Evolutionary conservation across 2,113 vertebrate genomes (phyloP).

Genomic region (Fregetta grallaria): DNA sequence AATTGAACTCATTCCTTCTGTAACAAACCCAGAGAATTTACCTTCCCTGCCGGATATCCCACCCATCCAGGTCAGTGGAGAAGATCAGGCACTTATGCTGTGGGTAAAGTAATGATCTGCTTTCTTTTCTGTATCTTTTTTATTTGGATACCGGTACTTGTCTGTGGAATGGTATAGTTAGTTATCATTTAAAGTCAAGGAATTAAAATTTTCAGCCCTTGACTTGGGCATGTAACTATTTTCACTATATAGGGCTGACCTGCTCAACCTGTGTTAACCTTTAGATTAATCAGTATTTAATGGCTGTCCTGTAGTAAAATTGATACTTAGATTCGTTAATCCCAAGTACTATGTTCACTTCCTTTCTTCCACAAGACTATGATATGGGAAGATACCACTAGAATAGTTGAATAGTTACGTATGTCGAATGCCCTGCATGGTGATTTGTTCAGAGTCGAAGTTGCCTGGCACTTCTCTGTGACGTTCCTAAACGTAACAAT

Average conservation of each 20-base stretch:
- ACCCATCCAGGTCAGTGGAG: constrained; percentile 90
- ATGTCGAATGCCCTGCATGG: not conserved
- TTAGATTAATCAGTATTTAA: not conserved
- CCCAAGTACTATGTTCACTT: not conserved
- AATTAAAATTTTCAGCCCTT: not conserved
- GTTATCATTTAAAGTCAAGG: fast-evolving
- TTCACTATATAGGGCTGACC: not conserved
- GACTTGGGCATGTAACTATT: fast-evolving
- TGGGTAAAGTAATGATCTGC: not conserved
- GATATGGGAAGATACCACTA: fast-evolving
- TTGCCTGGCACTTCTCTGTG: not conserved
- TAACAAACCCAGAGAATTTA: constrained; percentile 98
- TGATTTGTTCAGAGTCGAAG: not conserved
- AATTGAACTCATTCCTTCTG: constrained; percentile 96
- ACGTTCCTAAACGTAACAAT: not conserved
- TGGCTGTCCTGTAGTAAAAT: not conserved
- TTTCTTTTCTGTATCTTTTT: not conserved
- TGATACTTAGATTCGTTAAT: not conserved
- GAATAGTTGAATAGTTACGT: not conserved
- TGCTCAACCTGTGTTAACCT: not conserved
- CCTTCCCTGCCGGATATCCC: constrained; percentile 96
- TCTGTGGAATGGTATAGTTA: not conserved
- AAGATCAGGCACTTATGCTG: not conserved
- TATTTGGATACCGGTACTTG: not conserved
- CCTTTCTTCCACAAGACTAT: not conserved